Base-by-base conservation (phyloP, 1,140 invertebrate genomes). In the Andricus grossulariae region DNA sequence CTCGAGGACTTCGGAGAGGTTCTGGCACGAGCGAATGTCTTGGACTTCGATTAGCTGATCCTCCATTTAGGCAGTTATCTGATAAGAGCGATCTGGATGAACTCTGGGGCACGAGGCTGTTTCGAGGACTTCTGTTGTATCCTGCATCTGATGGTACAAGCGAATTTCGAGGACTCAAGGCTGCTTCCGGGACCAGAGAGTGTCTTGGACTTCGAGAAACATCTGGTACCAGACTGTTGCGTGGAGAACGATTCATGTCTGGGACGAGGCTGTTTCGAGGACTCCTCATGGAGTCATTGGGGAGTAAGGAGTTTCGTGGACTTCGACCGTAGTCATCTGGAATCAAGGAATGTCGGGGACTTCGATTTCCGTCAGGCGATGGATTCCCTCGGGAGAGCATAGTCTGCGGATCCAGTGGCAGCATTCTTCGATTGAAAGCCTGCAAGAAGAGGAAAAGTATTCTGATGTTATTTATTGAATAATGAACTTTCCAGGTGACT, bases 101-200 rank as follows among this genome's bases (percentile, higher is more conserved):
- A 75, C 76, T 54, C 80, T 74, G 19, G 80, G 93, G 93, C 8
- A 94, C 92, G 75, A 94, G 87, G 87, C 94, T 94, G 79, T 94
- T 94, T 72, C 94, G 90, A 0, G 94, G 94, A 88, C 93, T 94
- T 39, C 94, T 89, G 79, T 93, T 94, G 80, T 93, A 94, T 7
- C 85, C 83, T 18, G 90, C 78, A 70, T 88, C 88, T 4, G 77
- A 71, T 1, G 88, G 93, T 54, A 93, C 91, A 49, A 94, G 77
- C 45, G 93, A 94, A 66, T 93, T 88, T 57, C 93, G 88, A 0
- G 90, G 89, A 80, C 89, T 91, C 13, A 90, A 73, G 0, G 84
- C 76, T 3, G 76, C 80, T 18, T 92, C 91, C 1, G 91, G 89
- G 4, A 90, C 85, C 50, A 92, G 76, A 10, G 90, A 92, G 54